Evolutionary conservation across 1,140 invertebrate species (phyloP), one percentile per base, ranked within the genome.

Genomic region (Mycetomoellerius zeteki): DNA sequence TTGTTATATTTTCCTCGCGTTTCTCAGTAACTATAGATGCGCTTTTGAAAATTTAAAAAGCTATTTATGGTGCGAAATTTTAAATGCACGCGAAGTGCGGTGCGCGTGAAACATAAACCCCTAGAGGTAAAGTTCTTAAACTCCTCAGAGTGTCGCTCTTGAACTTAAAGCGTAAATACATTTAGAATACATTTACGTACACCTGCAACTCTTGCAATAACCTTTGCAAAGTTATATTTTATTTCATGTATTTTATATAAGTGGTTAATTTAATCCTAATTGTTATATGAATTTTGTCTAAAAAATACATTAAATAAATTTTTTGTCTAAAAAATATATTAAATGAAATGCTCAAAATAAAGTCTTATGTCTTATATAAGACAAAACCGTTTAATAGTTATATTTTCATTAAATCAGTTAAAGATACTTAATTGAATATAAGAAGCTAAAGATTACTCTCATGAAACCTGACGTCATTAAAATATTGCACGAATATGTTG

Each of bases 21-120:
- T 67, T 47, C 24, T 67, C 16, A 16, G 1, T n/a, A 33, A 65
- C 1, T 50, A 8, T 24, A 69, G 64, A 14, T 21, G n/a, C 56
- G 16, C 5, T 37, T 8, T 21, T 80, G 8, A 69, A 69, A 69
- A 69, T 69, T 80, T 67, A 54, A 37, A 80, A 69, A 67, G 62
- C 24, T 67, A 16, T 67, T 30, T 16, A 37, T 7, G 43, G 2
- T 69, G 14, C 27, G n/a, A 80, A 33, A 54, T 52, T 52, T 69
- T 30, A 80, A 69, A 80, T 65, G 24, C n/a, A 67, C 12, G 19
- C 6, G n/a, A 47, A 78, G 43, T 67, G 64, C 58, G 37, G 16
- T 14, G 75, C n/a, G 37, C 37, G 37, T 62, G 47, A 77, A 77
- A 77, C 58, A 2, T 62, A 77, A 77, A 24, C 33, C 33, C 4